Conservation (phyloP, 2,888 invertebrate genomes). For the Glyphotaelius pellucidus region DNA sequence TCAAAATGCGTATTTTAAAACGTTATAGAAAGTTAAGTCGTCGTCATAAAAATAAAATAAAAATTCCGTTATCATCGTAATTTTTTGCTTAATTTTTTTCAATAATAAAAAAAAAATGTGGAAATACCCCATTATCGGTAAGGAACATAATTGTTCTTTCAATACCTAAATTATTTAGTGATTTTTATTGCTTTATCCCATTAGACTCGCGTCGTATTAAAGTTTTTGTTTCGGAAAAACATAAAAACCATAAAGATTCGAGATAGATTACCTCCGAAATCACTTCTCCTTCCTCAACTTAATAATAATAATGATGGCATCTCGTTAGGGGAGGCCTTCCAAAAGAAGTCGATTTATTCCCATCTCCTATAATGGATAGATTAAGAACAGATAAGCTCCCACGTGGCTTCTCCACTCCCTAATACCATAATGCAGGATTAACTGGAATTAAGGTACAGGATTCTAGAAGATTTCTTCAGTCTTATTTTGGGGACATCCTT, state of each 20-base stretch:
- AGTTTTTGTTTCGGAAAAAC: neutral
- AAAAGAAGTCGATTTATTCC: slow-evolving; percentile 56
- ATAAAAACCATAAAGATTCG: neutral
- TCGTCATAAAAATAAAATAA: no score
- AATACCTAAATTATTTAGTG: no score
- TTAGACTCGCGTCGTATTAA: no score
- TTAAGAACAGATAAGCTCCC: slow-evolving; percentile 41
- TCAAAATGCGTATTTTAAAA: no score
- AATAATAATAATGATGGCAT: slow-evolving; percentile 26
- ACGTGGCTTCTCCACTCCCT: slow-evolving; percentile 27
- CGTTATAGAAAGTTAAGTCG: no score
- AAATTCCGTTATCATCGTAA: no score
- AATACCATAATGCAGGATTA: slow-evolving; percentile 62
- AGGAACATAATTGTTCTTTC: no score
- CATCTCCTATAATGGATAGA: slow-evolving; percentile 60
- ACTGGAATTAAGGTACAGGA: slow-evolving; percentile 61
- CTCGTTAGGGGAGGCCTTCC: slow-evolving; percentile 39
- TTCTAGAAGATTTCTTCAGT: slow-evolving; percentile 52
- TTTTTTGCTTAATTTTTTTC: no score
- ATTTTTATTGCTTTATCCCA: no score
- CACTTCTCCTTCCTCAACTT: neutral
- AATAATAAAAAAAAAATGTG: no score
- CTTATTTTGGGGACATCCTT: neutral
- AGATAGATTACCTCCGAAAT: neutral
- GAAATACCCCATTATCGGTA: no score